Percentiles rank a stretch among this genome's conserved stretches.
Conservation (phyloP, 2,113 vertebrate genomes). For the Canis aureus region DNA sequence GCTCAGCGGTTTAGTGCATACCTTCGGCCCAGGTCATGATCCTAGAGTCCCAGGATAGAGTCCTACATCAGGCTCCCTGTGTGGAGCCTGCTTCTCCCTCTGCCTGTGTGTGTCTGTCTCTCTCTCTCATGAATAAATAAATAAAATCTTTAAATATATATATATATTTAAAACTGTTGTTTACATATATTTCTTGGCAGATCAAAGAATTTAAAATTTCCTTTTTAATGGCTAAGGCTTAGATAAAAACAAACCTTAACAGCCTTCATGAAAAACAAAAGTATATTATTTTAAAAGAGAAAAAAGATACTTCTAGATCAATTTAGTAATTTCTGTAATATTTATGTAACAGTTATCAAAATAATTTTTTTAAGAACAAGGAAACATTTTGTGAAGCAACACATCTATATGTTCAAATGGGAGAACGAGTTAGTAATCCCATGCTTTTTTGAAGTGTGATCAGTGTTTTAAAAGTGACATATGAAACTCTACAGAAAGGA, state of each 20-base stretch:
- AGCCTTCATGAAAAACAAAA: conserved; percentile 16
- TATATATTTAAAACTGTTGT: conserved; percentile 43
- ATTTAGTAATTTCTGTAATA: neutral
- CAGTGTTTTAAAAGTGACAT: conserved; percentile 11
- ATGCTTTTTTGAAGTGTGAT: neutral
- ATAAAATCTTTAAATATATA: no score
- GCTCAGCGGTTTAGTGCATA: no score
- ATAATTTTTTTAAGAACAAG: conserved; percentile 58
- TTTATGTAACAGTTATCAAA: conserved; percentile 60
- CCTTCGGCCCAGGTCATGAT: no score
- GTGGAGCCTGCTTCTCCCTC: no score
- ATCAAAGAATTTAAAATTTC: conserved; percentile 15
- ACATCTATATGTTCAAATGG: neutral
- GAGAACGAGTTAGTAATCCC: neutral
- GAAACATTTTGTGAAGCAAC: conserved; percentile 37
- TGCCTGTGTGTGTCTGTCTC: no score
- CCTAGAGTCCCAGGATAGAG: no score
- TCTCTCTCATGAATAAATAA: no score
- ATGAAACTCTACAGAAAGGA: neutral
- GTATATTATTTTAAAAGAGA: neutral
- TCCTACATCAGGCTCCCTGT: no score
- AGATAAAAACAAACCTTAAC: neutral
- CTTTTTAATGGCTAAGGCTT: neutral
- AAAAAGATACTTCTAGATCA: neutral
- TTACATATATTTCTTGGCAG: conserved; percentile 27